These are phyloP conservation scores for Rhinolophus sinicus DNA, from an alignment of 2,113 vertebrate genomes.

Conservation along the genomic window DNA sequence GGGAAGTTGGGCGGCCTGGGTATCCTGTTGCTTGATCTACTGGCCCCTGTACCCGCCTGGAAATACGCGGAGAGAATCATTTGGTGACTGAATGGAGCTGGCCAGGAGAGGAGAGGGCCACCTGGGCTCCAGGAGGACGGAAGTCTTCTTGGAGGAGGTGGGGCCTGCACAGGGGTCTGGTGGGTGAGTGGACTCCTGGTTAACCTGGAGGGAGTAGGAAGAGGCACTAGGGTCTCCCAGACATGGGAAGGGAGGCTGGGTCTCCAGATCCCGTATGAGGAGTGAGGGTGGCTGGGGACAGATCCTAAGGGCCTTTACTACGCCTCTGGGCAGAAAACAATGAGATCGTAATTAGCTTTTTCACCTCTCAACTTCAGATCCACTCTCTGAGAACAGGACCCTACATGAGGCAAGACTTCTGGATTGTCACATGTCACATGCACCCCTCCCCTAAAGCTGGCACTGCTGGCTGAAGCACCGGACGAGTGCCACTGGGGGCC, in stretches of 20 bases:
- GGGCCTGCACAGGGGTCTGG: background rate
- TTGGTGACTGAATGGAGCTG: no score
- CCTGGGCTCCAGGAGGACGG: background rate
- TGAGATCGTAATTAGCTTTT: accelerated
- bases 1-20: background rate
- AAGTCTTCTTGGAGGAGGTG: background rate
- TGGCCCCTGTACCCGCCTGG: accelerated
- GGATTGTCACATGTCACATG: accelerated
- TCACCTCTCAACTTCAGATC: background rate
- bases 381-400: background rate
- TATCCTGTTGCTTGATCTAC: accelerated
- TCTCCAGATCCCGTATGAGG: background rate
- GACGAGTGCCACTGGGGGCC: accelerated
- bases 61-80: background rate
- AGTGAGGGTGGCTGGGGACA: background rate
- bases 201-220: background rate
- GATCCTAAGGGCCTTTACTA: accelerated
- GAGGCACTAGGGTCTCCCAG: background rate
- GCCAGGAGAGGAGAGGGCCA: background rate
- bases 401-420: accelerated
- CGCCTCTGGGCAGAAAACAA: background rate
- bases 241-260: background rate
- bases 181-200: accelerated
- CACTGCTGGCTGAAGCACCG: accelerated
- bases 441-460: background rate